Base-by-base conservation (phyloP, 2,113 vertebrate genomes). In the Coreoperca whiteheadi region DNA sequence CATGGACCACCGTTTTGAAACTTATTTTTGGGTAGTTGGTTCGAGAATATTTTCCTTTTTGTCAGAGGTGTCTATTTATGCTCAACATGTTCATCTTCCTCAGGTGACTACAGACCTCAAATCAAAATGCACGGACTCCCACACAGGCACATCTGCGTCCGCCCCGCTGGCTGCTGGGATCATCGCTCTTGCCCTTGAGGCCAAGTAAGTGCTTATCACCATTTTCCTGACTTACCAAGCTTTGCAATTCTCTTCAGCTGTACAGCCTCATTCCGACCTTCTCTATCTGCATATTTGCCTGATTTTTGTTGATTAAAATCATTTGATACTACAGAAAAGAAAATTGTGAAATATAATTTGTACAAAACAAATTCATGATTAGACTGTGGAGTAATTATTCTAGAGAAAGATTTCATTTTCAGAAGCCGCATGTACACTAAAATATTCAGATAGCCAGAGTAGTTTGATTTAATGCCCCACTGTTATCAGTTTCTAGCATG, bases 81-180 rank as follows among this genome's bases (percentile, higher is more conserved):
- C 60, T 41, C 15, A 34, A 59, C 0, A 6, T 79, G 50, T 83
- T 82, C 32, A 8, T 88, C 56, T 65, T 90, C 73, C 10, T 43
- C 0, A 99, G 98, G 97, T 99, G 85, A 99, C 98, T 0, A 99
- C 98, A 14, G 98, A 99, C 91, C 95, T 99, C 77, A 96, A 97
- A 59, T 97, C 98, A 90, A 99, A 99, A 72, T 99, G 98, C 93
- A 99, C 98, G 0, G 98, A 99, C 69, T 95, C 97, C 0, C 98
- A 99, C 95, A 99, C 98, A 0, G 98, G 98, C 69, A 99, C 98
- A 0, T 99, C 98, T 0, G 98, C 98, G 59, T 99, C 98, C 0
- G 98, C 98, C 0, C 98, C 98, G 0, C 90, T 99, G 90, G 98
- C 98, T 0, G 98, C 98, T 0, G 98, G 98, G 87, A 99, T 99